Percentiles rank a stretch among this genome's conserved stretches.
Conservation (phyloP, 2,888 invertebrate genomes). For the Emesis russula region DNA sequence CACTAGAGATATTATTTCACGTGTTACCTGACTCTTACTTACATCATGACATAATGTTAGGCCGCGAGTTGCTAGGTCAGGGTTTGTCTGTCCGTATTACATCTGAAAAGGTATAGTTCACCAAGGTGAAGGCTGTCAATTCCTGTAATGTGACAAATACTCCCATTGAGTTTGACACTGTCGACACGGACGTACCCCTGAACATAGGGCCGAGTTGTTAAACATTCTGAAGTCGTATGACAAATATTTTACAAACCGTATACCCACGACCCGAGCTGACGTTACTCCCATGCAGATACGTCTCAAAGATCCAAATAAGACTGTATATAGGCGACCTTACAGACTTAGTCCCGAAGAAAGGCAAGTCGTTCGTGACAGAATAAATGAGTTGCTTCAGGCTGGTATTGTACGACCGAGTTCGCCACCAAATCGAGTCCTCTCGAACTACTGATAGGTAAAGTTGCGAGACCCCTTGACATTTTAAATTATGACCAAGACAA, state of each 20-base stretch:
- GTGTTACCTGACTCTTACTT: background rate
- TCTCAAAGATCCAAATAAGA: conserved; percentile 30
- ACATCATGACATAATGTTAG: background rate
- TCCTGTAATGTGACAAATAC: no score
- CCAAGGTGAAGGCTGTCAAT: background rate
- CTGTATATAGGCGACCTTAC: conserved; percentile 37
- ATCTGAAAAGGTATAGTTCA: background rate
- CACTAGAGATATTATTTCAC: background rate
- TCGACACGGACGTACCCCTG: background rate
- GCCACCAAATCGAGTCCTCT: no score
- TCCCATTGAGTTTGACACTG: background rate
- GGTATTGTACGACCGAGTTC: no score
- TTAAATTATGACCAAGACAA: no score
- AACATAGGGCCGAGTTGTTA: no score
- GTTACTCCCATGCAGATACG: background rate
- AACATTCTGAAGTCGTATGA: no score
- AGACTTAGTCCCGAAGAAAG: conserved; percentile 28
- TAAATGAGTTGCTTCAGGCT: conserved; percentile 6
- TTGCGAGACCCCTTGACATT: no score
- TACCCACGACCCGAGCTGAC: background rate
- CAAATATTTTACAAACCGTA: no score
- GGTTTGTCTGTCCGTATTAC: background rate
- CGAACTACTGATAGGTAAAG: no score
- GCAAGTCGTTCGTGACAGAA: conserved; percentile 20
- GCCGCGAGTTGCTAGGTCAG: background rate